These are phyloP conservation scores for Hyles vespertilio DNA, from an alignment of 1,140 invertebrate genomes.

Conservation along the genomic window DNA sequence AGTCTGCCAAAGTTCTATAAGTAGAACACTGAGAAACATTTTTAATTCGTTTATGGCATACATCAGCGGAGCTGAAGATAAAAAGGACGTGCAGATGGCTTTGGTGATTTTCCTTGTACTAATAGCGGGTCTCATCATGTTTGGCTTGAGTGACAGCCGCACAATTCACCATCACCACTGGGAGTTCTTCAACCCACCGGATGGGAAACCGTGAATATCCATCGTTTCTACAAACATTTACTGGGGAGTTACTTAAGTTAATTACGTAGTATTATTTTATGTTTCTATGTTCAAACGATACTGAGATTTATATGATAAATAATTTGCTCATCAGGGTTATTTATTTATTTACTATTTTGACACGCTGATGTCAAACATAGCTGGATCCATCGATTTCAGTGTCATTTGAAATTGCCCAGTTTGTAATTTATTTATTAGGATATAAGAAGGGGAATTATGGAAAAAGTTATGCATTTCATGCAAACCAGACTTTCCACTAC, in stretches of 20 bases:
- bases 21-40: conserved; percentile 80
- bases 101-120: conserved; percentile 85
- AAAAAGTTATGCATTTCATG: conserved; percentile 14
- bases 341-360: too few species aligned
- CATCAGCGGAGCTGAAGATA: conserved; percentile 76
- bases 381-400: too few species aligned
- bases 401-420: too few species aligned
- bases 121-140: conserved; percentile 82
- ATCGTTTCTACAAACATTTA: too few species aligned
- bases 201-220: conserved; percentile 51
- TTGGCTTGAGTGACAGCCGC: conserved; percentile 81
- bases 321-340: too few species aligned
- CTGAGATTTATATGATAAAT: too few species aligned
- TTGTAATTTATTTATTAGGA: too few species aligned
- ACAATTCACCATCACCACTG: conserved; percentile 87
- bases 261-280: not conserved
- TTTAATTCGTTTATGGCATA: conserved; percentile 79
- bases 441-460: not conserved
- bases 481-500: conserved; percentile 43
- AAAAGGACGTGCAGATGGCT: conserved; percentile 83
- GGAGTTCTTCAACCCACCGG: conserved; percentile 89
- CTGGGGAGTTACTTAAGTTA: too few species aligned
- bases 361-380: too few species aligned
- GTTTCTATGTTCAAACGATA: not conserved
- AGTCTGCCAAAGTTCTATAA: conserved; percentile 79